Percentiles rank a stretch among this genome's conserved stretches.
These are phyloP conservation scores for Eurosta solidaginis DNA, from an alignment of 1,140 invertebrate species.

Conservation along the genomic window DNA sequence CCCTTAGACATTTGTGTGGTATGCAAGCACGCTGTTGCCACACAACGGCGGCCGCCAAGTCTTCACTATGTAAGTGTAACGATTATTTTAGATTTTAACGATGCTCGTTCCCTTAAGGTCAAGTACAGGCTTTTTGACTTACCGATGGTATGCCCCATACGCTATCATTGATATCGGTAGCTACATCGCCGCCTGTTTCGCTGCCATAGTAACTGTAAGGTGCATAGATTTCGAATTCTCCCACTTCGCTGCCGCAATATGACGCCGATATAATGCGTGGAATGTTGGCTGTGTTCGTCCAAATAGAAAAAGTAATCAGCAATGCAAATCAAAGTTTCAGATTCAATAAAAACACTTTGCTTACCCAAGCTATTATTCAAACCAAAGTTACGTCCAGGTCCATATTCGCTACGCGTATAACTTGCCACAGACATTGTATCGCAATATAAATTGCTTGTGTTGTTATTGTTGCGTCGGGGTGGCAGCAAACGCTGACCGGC, in stretches of 20 bases:
- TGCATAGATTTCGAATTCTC: constrained; percentile 75
- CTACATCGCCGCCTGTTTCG: constrained; percentile 61
- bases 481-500: constrained; percentile 39
- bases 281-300: constrained; percentile 56
- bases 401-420: constrained; percentile 57
- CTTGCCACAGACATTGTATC: constrained; percentile 57
- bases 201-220: constrained; percentile 76
- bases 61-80: too few relatives aligned
- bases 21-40: too few relatives aligned
- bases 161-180: constrained; percentile 56
- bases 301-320: not conserved
- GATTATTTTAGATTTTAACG: too few relatives aligned
- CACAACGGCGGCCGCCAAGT: too few relatives aligned
- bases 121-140: too few relatives aligned
- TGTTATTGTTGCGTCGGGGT: constrained; percentile 38
- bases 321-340: not conserved
- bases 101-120: too few relatives aligned
- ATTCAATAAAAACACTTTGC: constrained; percentile 1
- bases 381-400: constrained; percentile 48
- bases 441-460: constrained; percentile 45
- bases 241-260: constrained; percentile 78
- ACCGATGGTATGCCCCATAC: constrained; percentile 58
- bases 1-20: too few relatives aligned
- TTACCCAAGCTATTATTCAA: constrained; percentile 54
- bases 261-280: constrained; percentile 70